Base-by-base conservation (phyloP, 2,888 invertebrate genomes). In the Lepetodrilus schrolli region DNA sequence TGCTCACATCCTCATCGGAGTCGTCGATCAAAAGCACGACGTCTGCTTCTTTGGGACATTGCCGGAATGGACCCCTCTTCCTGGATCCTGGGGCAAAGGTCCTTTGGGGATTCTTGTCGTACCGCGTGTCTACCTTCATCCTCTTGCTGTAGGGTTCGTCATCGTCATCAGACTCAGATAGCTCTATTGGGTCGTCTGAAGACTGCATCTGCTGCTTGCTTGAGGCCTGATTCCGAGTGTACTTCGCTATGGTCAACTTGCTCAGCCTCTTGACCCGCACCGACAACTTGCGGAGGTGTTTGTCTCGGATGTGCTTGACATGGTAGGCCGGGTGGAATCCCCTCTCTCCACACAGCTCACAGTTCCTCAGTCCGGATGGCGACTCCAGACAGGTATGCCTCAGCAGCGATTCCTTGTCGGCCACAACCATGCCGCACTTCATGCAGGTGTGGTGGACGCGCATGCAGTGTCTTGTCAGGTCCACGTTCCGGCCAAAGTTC, bases 361-460 rank as follows among this genome's bases (percentile, higher is more conserved):
- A 85, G 26, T 82, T 82, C 26, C 83, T 76, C 30, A 79, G 82
- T 4, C 80, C 80, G 68, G 80, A 76, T 0, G 81, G 78, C 38
- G 81, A 82, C 30, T 81, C 82, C 17, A 79, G 74, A 73, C 87
- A 87, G 3, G 80, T 82, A 74, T 87, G 87, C 23, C 79, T 82
- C 10, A 68, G 70, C 1, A 86, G 76, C 30, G 86, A 81, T 36
- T 80, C 79, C 37, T 80, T 79, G 48, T 83, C 82, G 2, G 84
- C 82, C 7, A 87, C 86, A 8, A 87, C 86, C 85, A 87, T 86
- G 8, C 87, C 87, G 79, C 87, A 87, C 26, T 83, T 83, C 75
- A 80, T 84, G 70, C 87, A 87, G 0, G 85, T 86, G 13, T 86
- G 84, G 78, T 87, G 87, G 37, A 82, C 82, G 36, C 83, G 78